Percentiles rank a stretch among this genome's conserved stretches.
Evolutionary conservation across 2,797 vertebrate species (phyloP).

Genomic region (Tapera naevia): DNA sequence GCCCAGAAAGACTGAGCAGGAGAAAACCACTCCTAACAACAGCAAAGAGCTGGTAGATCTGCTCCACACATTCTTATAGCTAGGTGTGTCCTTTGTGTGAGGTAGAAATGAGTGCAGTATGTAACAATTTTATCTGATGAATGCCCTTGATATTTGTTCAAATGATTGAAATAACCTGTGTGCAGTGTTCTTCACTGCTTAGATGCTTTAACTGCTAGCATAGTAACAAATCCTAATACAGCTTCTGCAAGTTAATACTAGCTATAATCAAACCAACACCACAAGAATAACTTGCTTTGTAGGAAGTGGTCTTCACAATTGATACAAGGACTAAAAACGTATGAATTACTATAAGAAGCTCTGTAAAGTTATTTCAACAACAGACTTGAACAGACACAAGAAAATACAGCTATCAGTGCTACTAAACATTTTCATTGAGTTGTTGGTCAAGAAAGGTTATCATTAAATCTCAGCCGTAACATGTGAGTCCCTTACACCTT

Average conservation of each 20-base stretch:
- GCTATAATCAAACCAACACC: neutral
- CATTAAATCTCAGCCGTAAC: neutral
- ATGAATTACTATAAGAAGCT: neutral
- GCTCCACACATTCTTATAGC: neutral
- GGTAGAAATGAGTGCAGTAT: neutral
- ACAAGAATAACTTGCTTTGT: neutral
- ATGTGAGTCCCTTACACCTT: neutral
- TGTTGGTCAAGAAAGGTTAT: neutral
- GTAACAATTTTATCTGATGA: fast-evolving
- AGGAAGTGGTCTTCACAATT: neutral
- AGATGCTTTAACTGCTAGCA: neutral
- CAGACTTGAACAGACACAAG: neutral
- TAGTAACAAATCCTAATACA: neutral
- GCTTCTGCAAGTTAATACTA: neutral
- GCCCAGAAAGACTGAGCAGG: neutral
- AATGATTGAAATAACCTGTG: neutral
- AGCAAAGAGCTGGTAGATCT: neutral
- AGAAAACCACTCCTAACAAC: neutral
- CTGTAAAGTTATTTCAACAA: neutral
- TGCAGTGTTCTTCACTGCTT: neutral
- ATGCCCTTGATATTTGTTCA: neutral
- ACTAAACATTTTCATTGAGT: neutral
- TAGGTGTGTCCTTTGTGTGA: neutral
- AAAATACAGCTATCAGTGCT: neutral
- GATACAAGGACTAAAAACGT: neutral